phyloP scores from a whole-genome alignment of 2,113 vertebrate species.

The Mystacornis crossleyi region DNA sequence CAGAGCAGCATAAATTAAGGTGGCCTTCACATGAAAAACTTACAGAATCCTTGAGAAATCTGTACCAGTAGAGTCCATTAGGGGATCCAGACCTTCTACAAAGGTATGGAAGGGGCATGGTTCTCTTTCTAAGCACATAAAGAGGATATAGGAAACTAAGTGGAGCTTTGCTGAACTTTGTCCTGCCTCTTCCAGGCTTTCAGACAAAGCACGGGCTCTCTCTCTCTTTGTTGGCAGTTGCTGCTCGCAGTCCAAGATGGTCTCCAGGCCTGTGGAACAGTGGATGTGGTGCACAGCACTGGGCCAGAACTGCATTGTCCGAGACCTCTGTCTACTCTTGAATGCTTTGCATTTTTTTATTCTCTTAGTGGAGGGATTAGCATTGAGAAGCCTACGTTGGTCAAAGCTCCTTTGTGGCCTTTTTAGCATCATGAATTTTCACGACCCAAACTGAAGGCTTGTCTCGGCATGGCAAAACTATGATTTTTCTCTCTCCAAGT shows the following conservation, averaged over 20 bases:
- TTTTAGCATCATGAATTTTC: background rate
- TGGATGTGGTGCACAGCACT: background rate
- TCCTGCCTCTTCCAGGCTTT: background rate
- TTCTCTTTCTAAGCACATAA: background rate
- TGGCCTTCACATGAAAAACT: background rate
- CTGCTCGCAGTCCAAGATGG: background rate
- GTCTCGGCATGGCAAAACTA: background rate
- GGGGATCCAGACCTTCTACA: background rate
- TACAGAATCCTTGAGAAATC: background rate
- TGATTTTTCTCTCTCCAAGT: background rate
- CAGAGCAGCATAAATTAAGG: background rate
- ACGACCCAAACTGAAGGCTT: background rate
- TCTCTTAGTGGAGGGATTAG: background rate
- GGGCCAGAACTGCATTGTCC: background rate
- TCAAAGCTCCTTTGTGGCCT: background rate
- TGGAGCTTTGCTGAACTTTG: background rate
- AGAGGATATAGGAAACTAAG: background rate
- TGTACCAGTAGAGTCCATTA: background rate
- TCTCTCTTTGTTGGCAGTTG: fast-evolving
- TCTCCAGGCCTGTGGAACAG: background rate
- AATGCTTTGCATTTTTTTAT: background rate
- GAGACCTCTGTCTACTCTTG: background rate
- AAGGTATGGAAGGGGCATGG: fast-evolving
- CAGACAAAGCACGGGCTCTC: background rate
- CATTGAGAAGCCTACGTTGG: background rate